Evolutionary conservation across 2,888 invertebrate species (phyloP), one percentile per base, ranked within the genome.

Genomic region (Drosophila antonietae): DNA sequence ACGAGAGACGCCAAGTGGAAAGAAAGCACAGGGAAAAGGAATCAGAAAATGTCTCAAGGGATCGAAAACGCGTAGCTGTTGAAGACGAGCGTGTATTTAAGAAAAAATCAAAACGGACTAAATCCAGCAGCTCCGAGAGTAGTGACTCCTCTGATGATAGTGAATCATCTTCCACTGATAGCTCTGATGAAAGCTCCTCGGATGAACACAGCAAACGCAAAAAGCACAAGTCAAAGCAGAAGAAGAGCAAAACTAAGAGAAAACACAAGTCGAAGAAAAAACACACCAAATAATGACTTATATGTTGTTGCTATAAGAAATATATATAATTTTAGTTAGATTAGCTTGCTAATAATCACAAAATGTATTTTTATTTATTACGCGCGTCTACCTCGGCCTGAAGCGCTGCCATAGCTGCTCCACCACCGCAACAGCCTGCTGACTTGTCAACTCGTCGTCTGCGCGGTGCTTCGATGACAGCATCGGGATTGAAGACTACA

Each of bases 401-500:
- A 0, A 86, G 18, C 1, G 76, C 78, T 3, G 89, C 81, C 89
- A 90, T 90, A 0, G 90, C 76, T 6, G 78, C 74, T 2, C 75
- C 79, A 5, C 83, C 81, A 47, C 83, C 81, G 49, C 90, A 88
- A 37, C 88, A 88, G 7, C 69, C 79, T 2, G 76, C 64, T 7
- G 31, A 41, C 10, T 63, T 61, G 6, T 72, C 68, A 2, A 72
- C 80, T 15, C 73, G 67, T 0, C 78, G 64, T n/a, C 85, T 84
- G 39, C 83, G 78, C 0, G 89, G 80, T 8, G 90, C 88, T 74
- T 93, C 92, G 65, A 93, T 92, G 58, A 93, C 86, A 51, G 94
- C 90, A 93, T 94, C 92, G 51, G 95, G 94, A 91, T 95, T 94
- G 79, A 93, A 95, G 3, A 94, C 94, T 5, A 95, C 93, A 92